Conservation (phyloP, 2,113 vertebrate genomes). For the Plotosus lineatus region DNA sequence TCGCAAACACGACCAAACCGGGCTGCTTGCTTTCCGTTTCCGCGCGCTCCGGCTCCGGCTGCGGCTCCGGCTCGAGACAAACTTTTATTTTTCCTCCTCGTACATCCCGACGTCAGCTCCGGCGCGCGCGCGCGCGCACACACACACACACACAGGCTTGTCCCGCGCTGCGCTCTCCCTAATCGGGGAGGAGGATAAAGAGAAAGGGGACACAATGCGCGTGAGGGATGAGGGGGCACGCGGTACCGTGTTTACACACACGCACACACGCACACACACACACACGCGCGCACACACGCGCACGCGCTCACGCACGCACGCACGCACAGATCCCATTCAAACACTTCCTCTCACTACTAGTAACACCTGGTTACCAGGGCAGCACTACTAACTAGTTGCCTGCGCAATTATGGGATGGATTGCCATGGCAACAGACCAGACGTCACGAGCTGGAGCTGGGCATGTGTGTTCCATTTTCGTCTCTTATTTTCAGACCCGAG, state of each 20-base stretch:
- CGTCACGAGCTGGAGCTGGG: conserved; percentile 95
- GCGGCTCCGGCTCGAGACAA: conserved; percentile 49
- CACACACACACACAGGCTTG: conserved; percentile 40
- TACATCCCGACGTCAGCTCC: conserved; percentile 56
- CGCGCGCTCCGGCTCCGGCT: too few species aligned
- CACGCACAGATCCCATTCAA: conserved; percentile 8
- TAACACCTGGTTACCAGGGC: conserved; percentile 69
- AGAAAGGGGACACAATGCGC: conserved; percentile 52
- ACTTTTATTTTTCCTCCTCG: conserved; percentile 52
- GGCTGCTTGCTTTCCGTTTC: neutral
- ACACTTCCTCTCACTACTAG: conserved; percentile 61
- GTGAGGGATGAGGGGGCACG: conserved; percentile 41
- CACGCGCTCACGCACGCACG: neutral
- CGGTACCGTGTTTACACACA: conserved; percentile 40
- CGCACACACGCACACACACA: neutral
- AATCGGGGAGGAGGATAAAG: neutral
- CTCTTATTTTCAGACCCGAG: conserved; percentile 76
- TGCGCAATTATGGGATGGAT: conserved; percentile 91
- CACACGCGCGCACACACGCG: conserved; percentile 1
- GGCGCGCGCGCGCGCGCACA: neutral
- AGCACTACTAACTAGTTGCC: conserved; percentile 79
- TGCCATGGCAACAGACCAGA: conserved; percentile 95
- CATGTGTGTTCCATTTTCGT: conserved; percentile 85
- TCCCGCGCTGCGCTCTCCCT: too few species aligned
- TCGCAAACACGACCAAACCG: neutral